Conservation (phyloP, 1,140 invertebrate genomes). For the Cylas formicarius region DNA sequence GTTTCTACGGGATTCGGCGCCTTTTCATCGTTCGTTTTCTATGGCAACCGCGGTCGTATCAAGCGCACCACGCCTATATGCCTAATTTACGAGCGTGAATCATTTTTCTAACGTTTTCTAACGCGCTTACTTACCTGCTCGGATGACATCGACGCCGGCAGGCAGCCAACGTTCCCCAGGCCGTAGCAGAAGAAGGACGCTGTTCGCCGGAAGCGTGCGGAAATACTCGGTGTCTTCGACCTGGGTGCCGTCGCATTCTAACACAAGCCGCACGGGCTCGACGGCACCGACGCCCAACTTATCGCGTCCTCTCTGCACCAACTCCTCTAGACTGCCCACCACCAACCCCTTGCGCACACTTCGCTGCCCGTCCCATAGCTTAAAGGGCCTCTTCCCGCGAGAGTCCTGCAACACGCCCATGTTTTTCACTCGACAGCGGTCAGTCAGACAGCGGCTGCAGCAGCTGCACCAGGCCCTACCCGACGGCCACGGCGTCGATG, state of each 20-base stretch:
- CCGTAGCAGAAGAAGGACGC: conserved; percentile 77
- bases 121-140: conserved; percentile 79
- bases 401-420: conserved; percentile 53
- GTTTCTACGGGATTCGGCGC: too few species aligned
- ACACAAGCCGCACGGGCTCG: conserved; percentile 77
- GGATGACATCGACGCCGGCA: conserved; percentile 83
- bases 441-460: conserved; percentile 1
- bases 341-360: conserved; percentile 88
- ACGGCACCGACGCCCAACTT: conserved; percentile 77
- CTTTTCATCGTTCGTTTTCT: too few species aligned
- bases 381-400: conserved; percentile 92
- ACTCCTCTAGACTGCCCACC: conserved; percentile 84
- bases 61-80: too few species aligned
- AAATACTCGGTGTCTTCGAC: conserved; percentile 93
- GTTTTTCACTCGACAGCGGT: conserved; percentile 22
- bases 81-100: too few species aligned
- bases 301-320: conserved; percentile 84
- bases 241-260: conserved; percentile 91
- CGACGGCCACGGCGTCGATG: background rate
- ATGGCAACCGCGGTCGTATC: too few species aligned
- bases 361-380: conserved; percentile 95
- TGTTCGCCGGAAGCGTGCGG: conserved; percentile 82
- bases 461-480: conserved; percentile 12
- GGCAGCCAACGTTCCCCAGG: conserved; percentile 87
- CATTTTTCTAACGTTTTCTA: too few species aligned